Evolutionary conservation across 2,888 invertebrate species (phyloP).

Genomic region (Ceraclea dissimilis): DNA sequence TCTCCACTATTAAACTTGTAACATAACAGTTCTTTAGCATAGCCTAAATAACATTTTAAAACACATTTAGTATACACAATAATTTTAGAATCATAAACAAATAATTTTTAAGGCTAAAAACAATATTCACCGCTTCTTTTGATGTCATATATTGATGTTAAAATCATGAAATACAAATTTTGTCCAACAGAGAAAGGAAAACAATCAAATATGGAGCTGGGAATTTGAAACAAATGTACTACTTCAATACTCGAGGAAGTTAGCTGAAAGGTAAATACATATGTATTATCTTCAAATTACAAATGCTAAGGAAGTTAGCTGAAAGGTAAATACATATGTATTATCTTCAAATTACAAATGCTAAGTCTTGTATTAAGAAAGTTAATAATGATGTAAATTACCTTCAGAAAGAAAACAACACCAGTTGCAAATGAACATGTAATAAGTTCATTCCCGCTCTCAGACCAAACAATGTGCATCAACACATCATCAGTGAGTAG

Average conservation of each 20-base stretch:
- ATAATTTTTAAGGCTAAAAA: neutral
- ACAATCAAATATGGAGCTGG: neutral
- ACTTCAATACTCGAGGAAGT: neutral
- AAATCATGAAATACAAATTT: slow-evolving; percentile 4
- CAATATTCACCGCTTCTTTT: neutral
- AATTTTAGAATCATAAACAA: neutral
- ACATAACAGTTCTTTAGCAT: slow-evolving; percentile 11
- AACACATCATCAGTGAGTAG: slow-evolving; percentile 43
- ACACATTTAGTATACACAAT: neutral
- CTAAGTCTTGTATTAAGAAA: too few species aligned
- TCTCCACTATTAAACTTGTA: slow-evolving; percentile 10
- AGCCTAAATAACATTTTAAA: slow-evolving; percentile 2
- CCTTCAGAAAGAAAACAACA: slow-evolving; percentile 40
- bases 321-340: neutral
- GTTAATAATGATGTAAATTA: slow-evolving; percentile 22
- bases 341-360: too few species aligned
- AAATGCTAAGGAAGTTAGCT: neutral
- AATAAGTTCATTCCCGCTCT: slow-evolving; percentile 35
- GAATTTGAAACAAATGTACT: neutral
- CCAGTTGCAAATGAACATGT: slow-evolving; percentile 43
- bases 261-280: neutral
- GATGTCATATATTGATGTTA: neutral
- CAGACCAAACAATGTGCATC: slow-evolving; percentile 36
- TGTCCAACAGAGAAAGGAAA: neutral
- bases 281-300: too few species aligned